A percentile compares a stretch with the other conserved stretches of the same genome.
Evolutionary conservation across 2,113 vertebrate species (phyloP).

Genomic region (Morone saxatilis): DNA sequence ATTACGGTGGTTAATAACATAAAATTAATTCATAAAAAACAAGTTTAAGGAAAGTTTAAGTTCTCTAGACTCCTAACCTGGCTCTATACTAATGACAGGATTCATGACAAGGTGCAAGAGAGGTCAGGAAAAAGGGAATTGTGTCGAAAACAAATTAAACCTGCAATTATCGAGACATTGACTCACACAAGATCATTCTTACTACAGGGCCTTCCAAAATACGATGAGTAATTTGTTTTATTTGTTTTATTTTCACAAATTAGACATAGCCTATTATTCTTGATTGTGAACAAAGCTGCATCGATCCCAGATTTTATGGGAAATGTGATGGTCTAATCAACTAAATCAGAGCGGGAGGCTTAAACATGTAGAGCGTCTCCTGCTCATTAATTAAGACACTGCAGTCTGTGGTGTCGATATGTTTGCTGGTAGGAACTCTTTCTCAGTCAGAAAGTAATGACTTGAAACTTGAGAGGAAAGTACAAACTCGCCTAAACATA

Average conservation of each 20-base stretch:
- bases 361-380: neutral
- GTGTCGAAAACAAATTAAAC: neutral
- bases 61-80: neutral
- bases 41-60: neutral
- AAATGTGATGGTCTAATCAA: neutral
- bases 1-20: too few relatives aligned
- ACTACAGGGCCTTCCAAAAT: neutral
- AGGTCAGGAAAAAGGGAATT: neutral
- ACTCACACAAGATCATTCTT: neutral
- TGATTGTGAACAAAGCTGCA: slow-evolving; percentile 1
- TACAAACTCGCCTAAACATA: neutral
- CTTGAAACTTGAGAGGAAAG: neutral
- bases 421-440: neutral
- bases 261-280: neutral
- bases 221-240: neutral
- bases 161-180: neutral
- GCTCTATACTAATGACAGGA: neutral
- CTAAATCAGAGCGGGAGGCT: neutral
- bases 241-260: neutral
- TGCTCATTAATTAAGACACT: neutral
- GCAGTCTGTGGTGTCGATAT: neutral
- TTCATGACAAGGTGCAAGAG: neutral
- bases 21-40: too few relatives aligned
- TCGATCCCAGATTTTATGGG: neutral
- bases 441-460: slow-evolving; percentile 8